Evolutionary conservation across 2,888 invertebrate species (phyloP), one percentile per base, ranked within the genome.

Genomic region (Cataglyphis rosenhaueri): DNA sequence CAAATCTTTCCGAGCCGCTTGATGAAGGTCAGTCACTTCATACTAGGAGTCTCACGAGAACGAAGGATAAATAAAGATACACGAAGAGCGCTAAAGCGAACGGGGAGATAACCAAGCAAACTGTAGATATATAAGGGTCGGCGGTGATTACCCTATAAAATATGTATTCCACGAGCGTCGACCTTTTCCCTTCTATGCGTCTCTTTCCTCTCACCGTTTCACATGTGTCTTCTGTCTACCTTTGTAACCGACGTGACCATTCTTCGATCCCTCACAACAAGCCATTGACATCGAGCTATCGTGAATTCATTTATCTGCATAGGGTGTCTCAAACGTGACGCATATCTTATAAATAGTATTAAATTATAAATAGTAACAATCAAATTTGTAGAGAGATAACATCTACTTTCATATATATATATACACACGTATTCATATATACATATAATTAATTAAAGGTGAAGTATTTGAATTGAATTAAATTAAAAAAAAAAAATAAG

Each of bases 101-200:
- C 10, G 10, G 44, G 66, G 78, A 87, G 65, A 84, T 87, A 85
- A 81, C 92, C 93, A 92, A 92, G 91, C 92, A 93, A 94, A 93
- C 93, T 90, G 92, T 90, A 93, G 93, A 94, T 94, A 35, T 35
- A 35, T 35, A 94, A 94, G 93, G 91, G 93, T 92, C 87, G 88
- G 91, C 90, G 92, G 93, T 93, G 93, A 94, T 94, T 94, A 92
- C 92, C 88, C 93, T 91, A 92, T 94, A 93, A 94, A 94, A 93
- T 93, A 94, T 94, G 94, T 94, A 94, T 93, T 91, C 88, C 86
- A 88, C 88, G 87, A 89, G 89, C 88, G 82, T 83, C 90, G 90
- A 88, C 89, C 90, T 91, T 87, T 88, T 83, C 85, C 83, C 85
- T 87, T 86, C 89, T 83, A 62, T 68, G 29, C 74, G 29, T 70